Evolutionary conservation across 1,140 invertebrate species (phyloP).

Genomic region (Thaumatotibia leucotreta): DNA sequence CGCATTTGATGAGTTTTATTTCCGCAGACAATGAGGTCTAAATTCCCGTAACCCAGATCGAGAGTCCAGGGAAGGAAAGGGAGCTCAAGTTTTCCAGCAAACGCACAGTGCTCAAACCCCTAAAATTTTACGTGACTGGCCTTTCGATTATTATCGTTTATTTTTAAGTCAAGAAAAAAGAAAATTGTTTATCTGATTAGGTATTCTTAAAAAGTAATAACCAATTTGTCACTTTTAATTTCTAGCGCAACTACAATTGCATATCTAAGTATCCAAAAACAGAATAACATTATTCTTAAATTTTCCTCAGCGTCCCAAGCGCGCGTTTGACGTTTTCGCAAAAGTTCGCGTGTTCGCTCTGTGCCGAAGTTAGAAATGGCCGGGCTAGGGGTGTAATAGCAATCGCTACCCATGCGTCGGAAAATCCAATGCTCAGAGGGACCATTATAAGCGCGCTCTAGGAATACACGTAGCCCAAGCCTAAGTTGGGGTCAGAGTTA

Average conservation of each 20-base stretch:
- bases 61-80: not conserved
- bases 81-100: not conserved
- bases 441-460: not conserved
- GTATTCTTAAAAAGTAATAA: no score
- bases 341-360: not conserved
- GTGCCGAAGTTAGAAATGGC: not conserved
- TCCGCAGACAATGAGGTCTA: slow-evolving; percentile 32
- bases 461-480: not conserved
- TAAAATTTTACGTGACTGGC: not conserved
- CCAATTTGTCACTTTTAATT: no score
- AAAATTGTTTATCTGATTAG: no score
- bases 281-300: not conserved
- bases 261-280: not conserved
- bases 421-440: not conserved
- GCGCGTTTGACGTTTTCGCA: not conserved
- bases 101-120: not conserved
- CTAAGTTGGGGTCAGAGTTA: not conserved
- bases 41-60: slow-evolving; percentile 41
- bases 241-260: no score
- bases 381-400: not conserved
- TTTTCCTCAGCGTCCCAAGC: not conserved
- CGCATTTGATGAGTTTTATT: slow-evolving; percentile 44
- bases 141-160: no score
- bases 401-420: not conserved
- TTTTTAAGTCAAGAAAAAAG: no score